A percentile compares a stretch with the other conserved stretches of the same genome.
Evolutionary conservation across 1,140 invertebrate species (phyloP).

Genomic region (Ooceraea biroi): DNA sequence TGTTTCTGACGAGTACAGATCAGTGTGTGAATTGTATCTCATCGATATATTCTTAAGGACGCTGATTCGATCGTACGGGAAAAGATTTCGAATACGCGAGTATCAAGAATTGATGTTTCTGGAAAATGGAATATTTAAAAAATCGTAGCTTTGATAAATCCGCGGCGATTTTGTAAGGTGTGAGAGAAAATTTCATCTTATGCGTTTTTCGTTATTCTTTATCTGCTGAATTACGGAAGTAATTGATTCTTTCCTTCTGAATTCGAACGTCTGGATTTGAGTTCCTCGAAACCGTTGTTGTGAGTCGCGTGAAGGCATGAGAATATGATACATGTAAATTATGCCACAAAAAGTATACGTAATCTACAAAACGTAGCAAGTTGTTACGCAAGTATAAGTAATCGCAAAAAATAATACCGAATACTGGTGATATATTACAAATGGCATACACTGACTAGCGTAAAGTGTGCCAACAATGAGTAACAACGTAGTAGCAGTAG

Average conservation of each 20-base stretch:
- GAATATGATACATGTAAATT: not conserved
- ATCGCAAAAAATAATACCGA: slow-evolving; percentile 19
- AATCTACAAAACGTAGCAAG: slow-evolving; percentile 3
- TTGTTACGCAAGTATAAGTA: slow-evolving; percentile 22
- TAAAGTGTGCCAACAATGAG: slow-evolving; percentile 65
- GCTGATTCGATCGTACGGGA: not conserved
- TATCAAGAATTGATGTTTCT: slow-evolving; percentile 49
- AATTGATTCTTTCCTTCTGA: no score
- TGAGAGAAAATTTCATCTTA: not conserved
- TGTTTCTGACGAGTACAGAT: not conserved
- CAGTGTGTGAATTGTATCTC: not conserved
- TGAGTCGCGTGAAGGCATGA: not conserved
- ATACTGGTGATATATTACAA: slow-evolving; percentile 46
- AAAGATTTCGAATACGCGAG: slow-evolving; percentile 2
- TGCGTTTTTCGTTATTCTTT: not conserved
- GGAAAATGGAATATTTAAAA: slow-evolving; percentile 38
- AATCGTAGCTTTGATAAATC: not conserved
- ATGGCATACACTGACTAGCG: slow-evolving; percentile 32
- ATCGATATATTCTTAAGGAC: slow-evolving; percentile 8
- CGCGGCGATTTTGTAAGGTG: not conserved
- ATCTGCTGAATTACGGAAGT: not conserved
- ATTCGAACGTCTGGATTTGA: not conserved
- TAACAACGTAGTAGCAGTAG: slow-evolving; percentile 43
- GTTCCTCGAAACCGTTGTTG: not conserved
- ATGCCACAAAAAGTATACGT: slow-evolving; percentile 29